phyloP scores from a whole-genome alignment of 2,888 invertebrate genomes.

The Nasonovia ribisnigri region DNA sequence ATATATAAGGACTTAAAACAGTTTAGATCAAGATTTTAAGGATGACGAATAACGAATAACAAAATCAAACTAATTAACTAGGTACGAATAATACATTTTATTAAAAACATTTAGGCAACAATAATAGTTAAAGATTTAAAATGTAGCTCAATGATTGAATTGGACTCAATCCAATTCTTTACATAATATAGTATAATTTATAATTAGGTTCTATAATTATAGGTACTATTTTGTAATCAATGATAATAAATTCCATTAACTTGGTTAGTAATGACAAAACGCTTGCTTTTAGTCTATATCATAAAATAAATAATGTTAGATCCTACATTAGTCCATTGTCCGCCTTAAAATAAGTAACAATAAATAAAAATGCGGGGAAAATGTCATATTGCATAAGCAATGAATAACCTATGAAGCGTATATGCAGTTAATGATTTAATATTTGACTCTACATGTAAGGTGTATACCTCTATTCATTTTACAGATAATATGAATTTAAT shows the following conservation, averaged over 20 bases:
- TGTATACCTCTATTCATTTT: background rate
- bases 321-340: background rate
- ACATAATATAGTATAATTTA: background rate
- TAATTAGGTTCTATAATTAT: background rate
- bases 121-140: background rate
- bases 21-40: background rate
- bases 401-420: background rate
- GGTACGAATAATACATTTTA: background rate
- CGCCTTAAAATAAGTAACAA: background rate
- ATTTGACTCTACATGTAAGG: background rate
- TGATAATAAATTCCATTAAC: background rate
- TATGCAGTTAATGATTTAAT: constrained; percentile 1
- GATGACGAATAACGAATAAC: background rate
- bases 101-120: background rate
- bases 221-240: background rate
- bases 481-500: background rate
- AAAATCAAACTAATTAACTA: background rate
- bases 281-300: background rate
- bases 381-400: background rate
- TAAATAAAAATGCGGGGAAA: background rate
- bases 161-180: background rate
- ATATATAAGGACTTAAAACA: background rate
- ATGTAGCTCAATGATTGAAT: background rate
- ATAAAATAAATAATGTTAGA: background rate
- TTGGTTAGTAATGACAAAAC: background rate